These are phyloP conservation scores for Chondrosia reniformis DNA, from an alignment of 37 sponge, comb jelly and placozoan genomes.

Conservation along the genomic window DNA sequence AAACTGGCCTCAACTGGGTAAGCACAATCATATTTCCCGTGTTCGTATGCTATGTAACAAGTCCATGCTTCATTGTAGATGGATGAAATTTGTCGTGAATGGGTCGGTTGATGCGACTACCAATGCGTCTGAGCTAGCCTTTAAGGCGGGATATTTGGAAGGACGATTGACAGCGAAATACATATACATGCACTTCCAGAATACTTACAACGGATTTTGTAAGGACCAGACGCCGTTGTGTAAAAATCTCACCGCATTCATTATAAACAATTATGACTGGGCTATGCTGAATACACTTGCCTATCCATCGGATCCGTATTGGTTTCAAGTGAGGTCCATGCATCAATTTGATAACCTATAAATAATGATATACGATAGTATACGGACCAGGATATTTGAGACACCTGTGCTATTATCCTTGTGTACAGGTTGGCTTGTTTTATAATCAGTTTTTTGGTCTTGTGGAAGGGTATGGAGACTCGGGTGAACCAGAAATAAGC, in stretches of 20 bases:
- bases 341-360: too few relatives aligned
- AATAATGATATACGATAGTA: too few relatives aligned
- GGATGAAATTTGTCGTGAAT: neutral
- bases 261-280: constrained; percentile 42
- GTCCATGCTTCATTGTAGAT: neutral
- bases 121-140: constrained; percentile 45
- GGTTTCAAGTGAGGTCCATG: constrained; percentile 43
- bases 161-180: constrained; percentile 67
- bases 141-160: constrained; percentile 81
- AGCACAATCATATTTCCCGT: too few relatives aligned
- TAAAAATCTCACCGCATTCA: constrained; percentile 41
- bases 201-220: constrained; percentile 65
- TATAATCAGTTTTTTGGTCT: constrained; percentile 61
- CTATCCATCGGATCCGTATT: constrained; percentile 15
- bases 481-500: constrained; percentile 36
- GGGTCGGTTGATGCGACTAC: neutral
- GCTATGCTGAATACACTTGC: constrained; percentile 11
- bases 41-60: too few relatives aligned
- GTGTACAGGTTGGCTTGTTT: constrained; percentile 27
- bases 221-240: constrained; percentile 36
- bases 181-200: constrained; percentile 70
- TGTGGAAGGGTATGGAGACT: constrained; percentile 45
- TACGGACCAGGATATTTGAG: too few relatives aligned
- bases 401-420: too few relatives aligned
- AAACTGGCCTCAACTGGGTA: too few relatives aligned